Base-by-base conservation (phyloP, 1,140 invertebrate species). In the Drosophila watanabei region DNA sequence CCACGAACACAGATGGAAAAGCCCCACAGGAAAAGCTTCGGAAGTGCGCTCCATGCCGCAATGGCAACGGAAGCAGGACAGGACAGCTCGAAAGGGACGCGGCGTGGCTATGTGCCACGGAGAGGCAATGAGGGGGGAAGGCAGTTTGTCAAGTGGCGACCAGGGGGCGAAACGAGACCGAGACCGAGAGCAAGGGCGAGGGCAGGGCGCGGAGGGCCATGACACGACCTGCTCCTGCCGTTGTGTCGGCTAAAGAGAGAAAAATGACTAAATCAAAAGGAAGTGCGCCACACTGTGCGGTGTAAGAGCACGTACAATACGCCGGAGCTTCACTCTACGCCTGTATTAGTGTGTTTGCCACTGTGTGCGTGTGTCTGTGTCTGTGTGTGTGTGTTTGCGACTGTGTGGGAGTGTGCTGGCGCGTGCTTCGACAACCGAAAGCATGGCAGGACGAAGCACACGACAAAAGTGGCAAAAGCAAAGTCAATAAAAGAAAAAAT, bases 201-300 rank as follows among this genome's bases (percentile, higher is more conserved):
- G 39, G 24, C 41, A 33, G 58, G 64, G 43, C 4, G 52, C 70
- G 45, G 65, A 33, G 59, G 71, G 63, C 64, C 59, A 73, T 69
- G 75, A 79, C 75, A 79, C 75, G 75, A 79, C 75, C 64, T 79
- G 75, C 75, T 77, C 51, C 75, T 76, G 60, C 61, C 54, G 60
- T 35, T 66, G 61, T 85, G 85, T 79, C 85, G 79, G 86, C 86
- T 91, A 91, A 91, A 91, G 85, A 90, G 90, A 92, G 90, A 92
- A 92, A 92, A 92, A 92, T 92, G 90, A 92, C 90, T 92, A 92
- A 92, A 92, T 92, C 90, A 92, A 92, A 73, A 92, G 90, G 90
- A 92, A 92, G 90, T 92, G 80, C 85, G 90, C 81, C 82, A 91
- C 80, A 85, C 79, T 79, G 89, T 77, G 88, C 80, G 81, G 86